Evolutionary conservation across 2,113 vertebrate genomes (phyloP).

Genomic region (Salvelinus namaycush): DNA sequence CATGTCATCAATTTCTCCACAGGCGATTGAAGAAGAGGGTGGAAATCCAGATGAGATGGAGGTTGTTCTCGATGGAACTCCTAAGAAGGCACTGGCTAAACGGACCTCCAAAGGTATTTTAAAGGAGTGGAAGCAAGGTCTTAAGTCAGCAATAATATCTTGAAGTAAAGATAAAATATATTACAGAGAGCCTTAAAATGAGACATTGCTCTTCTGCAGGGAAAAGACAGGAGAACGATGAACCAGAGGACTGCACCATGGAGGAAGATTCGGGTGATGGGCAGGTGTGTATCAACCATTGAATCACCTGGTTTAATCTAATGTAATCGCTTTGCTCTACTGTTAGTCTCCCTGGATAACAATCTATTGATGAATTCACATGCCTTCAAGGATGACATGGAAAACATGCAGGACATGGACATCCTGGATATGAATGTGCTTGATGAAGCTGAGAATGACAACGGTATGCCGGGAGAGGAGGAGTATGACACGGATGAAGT

Average conservation of each 20-base stretch:
- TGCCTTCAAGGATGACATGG: constrained; percentile 28
- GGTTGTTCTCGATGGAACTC: constrained; percentile 69
- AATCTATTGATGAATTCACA: not conserved
- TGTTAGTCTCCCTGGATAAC: not conserved
- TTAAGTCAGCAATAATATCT: not conserved
- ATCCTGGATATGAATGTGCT: constrained; percentile 86
- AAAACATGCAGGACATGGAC: constrained; percentile 84
- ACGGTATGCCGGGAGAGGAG: constrained; percentile 73
- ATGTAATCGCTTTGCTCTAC: not conserved
- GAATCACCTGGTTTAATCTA: not conserved
- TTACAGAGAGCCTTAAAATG: too few relatives aligned
- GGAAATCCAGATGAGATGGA: constrained; percentile 87
- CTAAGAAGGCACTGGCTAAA: constrained; percentile 78
- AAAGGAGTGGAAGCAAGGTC: not conserved
- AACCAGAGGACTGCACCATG: constrained; percentile 81
- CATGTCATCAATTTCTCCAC: not conserved
- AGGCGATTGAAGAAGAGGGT: constrained; percentile 94
- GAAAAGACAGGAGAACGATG: constrained; percentile 80
- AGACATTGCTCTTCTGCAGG: constrained; percentile 64
- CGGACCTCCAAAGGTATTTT: constrained; percentile 82
- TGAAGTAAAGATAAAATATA: not conserved
- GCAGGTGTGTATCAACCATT: constrained; percentile 73
- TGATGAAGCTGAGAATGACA: constrained; percentile 84
- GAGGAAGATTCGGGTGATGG: constrained; percentile 88
- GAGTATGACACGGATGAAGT: constrained; percentile 72